Evolutionary conservation across 2,113 vertebrate species (phyloP).

Genomic region (Pelusios castaneus): DNA sequence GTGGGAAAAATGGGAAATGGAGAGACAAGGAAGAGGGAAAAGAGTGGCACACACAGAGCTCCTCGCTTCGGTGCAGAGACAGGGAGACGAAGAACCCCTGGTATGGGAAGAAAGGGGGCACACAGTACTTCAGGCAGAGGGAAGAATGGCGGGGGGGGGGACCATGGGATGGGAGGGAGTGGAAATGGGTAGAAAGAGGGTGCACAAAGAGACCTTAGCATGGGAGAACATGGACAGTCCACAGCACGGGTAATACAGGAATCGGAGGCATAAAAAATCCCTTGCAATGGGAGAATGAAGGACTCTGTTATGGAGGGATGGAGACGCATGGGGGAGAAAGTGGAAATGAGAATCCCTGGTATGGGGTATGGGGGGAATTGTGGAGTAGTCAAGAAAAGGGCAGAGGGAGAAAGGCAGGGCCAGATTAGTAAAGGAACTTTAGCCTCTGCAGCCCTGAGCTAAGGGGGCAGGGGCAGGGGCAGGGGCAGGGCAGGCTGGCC

Average conservation of each 20-base stretch:
- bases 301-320: not conserved
- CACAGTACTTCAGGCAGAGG: not conserved
- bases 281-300: not conserved
- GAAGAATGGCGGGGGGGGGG: not conserved
- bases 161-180: not conserved
- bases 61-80: not conserved
- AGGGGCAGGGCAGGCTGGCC: no score
- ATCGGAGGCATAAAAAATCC: not conserved
- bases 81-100: not conserved
- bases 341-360: not conserved
- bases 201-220: not conserved
- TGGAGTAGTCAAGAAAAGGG: not conserved
- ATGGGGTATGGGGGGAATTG: not conserved
- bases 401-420: no score
- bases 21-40: not conserved
- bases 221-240: not conserved
- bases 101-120: not conserved
- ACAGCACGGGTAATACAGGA: not conserved
- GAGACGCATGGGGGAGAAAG: not conserved
- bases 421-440: no score
- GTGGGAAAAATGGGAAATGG: not conserved
- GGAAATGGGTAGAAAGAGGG: not conserved
- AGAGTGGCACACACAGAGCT: not conserved
- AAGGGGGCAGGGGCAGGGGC: no score
- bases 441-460: no score